These are phyloP conservation scores for Drosophila phalerata DNA, from an alignment of 2,888 invertebrate species.

Conservation along the genomic window DNA sequence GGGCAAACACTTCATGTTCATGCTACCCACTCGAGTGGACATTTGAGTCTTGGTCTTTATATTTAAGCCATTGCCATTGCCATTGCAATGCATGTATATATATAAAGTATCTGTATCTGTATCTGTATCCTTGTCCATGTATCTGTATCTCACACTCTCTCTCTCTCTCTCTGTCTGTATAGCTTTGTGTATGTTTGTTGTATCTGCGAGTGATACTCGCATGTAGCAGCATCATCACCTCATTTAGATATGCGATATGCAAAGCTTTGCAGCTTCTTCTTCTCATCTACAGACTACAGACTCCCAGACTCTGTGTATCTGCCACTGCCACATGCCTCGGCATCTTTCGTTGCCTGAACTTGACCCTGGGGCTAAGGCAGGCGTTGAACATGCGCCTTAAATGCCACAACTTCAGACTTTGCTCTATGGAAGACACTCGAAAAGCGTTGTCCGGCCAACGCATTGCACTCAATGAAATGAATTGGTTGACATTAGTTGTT, in stretches of 20 bases:
- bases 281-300: slow-evolving; percentile 1
- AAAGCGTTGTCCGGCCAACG: slow-evolving; percentile 71
- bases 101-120: slow-evolving; percentile 40
- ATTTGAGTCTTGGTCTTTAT: slow-evolving; percentile 71
- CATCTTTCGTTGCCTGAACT: slow-evolving; percentile 61
- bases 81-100: slow-evolving; percentile 39
- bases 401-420: slow-evolving; percentile 58
- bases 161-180: slow-evolving; percentile 7
- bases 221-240: slow-evolving; percentile 79
- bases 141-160: slow-evolving; percentile 16
- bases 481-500: slow-evolving; percentile 76
- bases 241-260: slow-evolving; percentile 80
- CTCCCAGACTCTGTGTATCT: slow-evolving; percentile 24
- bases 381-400: slow-evolving; percentile 77
- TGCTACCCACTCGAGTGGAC: slow-evolving; percentile 80
- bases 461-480: slow-evolving; percentile 80
- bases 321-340: slow-evolving; percentile 27
- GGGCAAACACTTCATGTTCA: slow-evolving; percentile 82
- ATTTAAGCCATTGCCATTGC: slow-evolving; percentile 55
- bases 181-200: slow-evolving; percentile 44
- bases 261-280: slow-evolving; percentile 60
- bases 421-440: slow-evolving; percentile 11
- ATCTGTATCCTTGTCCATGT: slow-evolving; percentile 3
- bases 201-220: slow-evolving; percentile 73
- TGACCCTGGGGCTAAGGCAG: slow-evolving; percentile 79